These are phyloP conservation scores for Acanthosepion pharaonis DNA, from an alignment of 2,888 invertebrate species.

Conservation along the genomic window DNA sequence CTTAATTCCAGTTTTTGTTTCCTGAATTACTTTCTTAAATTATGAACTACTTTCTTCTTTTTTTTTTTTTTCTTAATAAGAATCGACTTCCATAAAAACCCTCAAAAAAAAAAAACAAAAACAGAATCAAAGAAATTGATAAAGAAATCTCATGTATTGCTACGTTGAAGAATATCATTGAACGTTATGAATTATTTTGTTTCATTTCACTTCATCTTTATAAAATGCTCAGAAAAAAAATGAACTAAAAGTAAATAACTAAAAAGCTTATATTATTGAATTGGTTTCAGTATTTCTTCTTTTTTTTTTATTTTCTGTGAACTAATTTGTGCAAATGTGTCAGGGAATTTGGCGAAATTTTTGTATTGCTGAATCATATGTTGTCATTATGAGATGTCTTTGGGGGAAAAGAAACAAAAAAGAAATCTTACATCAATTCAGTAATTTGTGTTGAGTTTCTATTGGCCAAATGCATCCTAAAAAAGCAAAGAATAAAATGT, in stretches of 20 bases:
- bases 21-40: background rate
- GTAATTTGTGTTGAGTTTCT: background rate
- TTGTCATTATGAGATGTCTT: background rate
- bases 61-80: background rate
- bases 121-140: background rate
- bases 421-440: background rate
- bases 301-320: background rate
- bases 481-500: background rate
- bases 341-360: background rate
- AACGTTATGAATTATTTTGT: background rate
- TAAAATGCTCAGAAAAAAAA: background rate
- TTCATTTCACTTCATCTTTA: background rate
- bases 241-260: background rate
- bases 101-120: background rate
- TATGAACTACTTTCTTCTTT: background rate
- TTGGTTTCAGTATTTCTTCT: background rate
- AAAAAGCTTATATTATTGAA: background rate
- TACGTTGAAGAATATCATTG: background rate
- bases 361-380: background rate
- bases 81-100: background rate
- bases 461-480: background rate
- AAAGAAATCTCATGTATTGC: background rate
- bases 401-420: background rate
- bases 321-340: constrained; percentile 33
- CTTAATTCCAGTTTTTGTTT: background rate